Evolutionary conservation across 2,888 invertebrate genomes (phyloP).

Genomic region (Drosophila hawaiiensis): DNA sequence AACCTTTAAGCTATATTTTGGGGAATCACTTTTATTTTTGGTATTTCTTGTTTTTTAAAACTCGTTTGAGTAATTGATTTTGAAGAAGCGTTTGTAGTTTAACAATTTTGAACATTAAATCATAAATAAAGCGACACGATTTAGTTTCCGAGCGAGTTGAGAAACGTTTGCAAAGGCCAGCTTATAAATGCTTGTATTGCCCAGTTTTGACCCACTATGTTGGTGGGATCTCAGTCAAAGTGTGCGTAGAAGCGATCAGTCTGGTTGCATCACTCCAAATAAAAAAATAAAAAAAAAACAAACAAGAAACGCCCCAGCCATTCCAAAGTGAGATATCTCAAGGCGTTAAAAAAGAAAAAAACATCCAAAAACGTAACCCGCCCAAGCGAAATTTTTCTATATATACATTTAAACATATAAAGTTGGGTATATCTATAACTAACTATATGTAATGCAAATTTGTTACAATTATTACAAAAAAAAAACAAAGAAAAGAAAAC

Average conservation of each 20-base stretch:
- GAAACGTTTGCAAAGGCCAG: slow-evolving; percentile 4
- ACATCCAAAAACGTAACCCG: slow-evolving; percentile 56
- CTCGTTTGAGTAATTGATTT: neutral
- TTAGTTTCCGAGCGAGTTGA: neutral
- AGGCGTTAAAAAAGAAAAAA: neutral
- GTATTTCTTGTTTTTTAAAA: neutral
- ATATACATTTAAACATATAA: slow-evolving; percentile 12
- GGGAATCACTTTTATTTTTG: neutral
- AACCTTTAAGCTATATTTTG: neutral
- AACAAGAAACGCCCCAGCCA: slow-evolving; percentile 25
- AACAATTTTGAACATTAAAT: neutral
- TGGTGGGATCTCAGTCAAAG: slow-evolving; percentile 2
- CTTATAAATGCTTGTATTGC: slow-evolving; percentile 6
- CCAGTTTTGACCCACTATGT: slow-evolving; percentile 20
- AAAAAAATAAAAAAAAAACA: neutral
- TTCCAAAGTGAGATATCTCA: slow-evolving; percentile 49
- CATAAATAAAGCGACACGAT: neutral
- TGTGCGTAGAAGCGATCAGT: slow-evolving; percentile 8
- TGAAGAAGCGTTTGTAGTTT: neutral
- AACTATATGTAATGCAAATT: slow-evolving; percentile 18
- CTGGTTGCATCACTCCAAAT: slow-evolving; percentile 17
- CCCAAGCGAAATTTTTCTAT: slow-evolving; percentile 61
- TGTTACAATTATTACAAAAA: slow-evolving; percentile 25
- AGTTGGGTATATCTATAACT: slow-evolving; percentile 19
- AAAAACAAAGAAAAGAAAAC: slow-evolving; percentile 13